Base-by-base conservation (phyloP, 2,888 invertebrate species). In the Trimorus sp. region DNA sequence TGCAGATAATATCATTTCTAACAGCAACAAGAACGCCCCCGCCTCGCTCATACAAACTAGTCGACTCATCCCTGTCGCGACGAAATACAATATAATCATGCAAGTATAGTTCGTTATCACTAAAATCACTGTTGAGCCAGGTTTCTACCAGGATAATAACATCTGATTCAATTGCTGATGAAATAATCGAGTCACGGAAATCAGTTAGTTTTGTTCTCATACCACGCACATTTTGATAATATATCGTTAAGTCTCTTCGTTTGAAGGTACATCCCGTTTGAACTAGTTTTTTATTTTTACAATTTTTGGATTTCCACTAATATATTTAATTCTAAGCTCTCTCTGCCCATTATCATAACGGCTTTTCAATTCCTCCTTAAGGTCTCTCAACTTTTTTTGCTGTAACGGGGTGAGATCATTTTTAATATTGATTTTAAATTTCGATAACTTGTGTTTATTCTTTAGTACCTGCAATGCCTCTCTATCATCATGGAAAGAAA, bases 61-160 rank as follows among this genome's bases (percentile, higher is more conserved):
- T 42, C 1, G 9, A 5, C 1, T 3, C 1, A 12, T 15, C 9
- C n/a, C 42, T 1, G 9, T 60, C 60, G 3, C 16, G 15, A 4
- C 42, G 15, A 42, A 15, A 42, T 26, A 42, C 16, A 6, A 15
- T 8, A 16, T 60, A 60, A 42, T 42, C 15, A 7, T 60, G 16
- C 9, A 60, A 2, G 7, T 16, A 1, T 5, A 42, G 12, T 60
- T 60, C 60, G 6, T 8, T 8, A 16, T 60, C 60, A 4, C 11
- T 38, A 38, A 63, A 51, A 51, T 63, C 9, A 14, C 11, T 14
- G 14, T 51, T 63, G 0, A 63, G 15, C 63, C 63, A 63, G 3
- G 63, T 63, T 15, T 49, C 51, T 8, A 38, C 38, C 9, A 63
- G 15, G 15, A 42, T 12, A 42, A 60, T 15, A 42, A 60, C 42